A percentile compares a stretch with the other conserved stretches of the same genome.
Conservation (phyloP, 2,113 vertebrate species). For the Tetrax tetrax region DNA sequence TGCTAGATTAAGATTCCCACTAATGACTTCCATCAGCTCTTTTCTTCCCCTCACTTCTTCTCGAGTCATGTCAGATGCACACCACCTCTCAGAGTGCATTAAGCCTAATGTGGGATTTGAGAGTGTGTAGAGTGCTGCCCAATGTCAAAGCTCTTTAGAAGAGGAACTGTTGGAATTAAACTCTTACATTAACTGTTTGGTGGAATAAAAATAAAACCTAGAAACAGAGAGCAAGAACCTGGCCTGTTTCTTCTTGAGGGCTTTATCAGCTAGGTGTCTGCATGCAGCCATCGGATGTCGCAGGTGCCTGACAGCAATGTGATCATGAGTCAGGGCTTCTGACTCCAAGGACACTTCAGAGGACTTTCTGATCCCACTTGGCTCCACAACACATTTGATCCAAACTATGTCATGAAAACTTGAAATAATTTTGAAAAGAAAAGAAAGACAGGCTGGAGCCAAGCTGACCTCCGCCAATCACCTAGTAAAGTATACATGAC, state of each 20-base stretch:
- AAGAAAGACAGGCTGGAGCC: background rate
- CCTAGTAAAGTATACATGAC: background rate
- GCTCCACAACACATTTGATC: background rate
- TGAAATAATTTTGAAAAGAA: background rate
- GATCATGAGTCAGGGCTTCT: background rate
- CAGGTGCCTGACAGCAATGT: background rate
- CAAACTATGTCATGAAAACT: background rate
- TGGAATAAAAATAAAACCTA: background rate
- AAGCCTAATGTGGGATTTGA: background rate
- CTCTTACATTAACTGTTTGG: background rate
- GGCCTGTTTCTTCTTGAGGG: fast-evolving
- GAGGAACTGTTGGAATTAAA: background rate
- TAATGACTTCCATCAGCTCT: background rate
- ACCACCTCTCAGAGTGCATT: background rate
- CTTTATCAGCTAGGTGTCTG: background rate
- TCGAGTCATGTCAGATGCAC: background rate
- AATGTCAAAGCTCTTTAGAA: background rate
- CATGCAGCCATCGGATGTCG: fast-evolving
- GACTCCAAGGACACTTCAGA: background rate
- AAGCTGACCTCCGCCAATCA: background rate
- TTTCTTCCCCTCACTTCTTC: background rate
- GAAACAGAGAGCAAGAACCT: background rate
- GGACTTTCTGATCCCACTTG: background rate
- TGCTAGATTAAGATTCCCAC: background rate
- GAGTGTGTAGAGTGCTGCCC: background rate